Evolutionary conservation across 2,888 invertebrate genomes (phyloP).

Genomic region (Eupithecia subumbrata): DNA sequence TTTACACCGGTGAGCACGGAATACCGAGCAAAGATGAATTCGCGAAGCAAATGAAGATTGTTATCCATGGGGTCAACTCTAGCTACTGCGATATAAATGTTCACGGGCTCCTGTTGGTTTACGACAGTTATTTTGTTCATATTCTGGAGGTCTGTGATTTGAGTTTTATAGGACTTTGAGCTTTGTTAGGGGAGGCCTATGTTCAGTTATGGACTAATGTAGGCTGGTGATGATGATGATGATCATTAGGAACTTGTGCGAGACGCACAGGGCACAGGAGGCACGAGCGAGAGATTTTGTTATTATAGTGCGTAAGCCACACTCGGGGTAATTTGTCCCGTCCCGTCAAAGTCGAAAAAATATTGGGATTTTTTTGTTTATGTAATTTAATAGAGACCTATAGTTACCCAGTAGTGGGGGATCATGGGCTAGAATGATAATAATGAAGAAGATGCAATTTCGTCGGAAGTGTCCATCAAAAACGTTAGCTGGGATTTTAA

Average conservation of each 20-base stretch:
- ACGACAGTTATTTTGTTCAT: constrained; percentile 80
- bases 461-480: neutral
- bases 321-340: no score
- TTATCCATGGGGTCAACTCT: constrained; percentile 66
- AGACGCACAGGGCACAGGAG: neutral
- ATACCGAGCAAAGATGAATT: constrained; percentile 63
- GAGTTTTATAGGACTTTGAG: neutral
- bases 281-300: neutral
- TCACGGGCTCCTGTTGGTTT: constrained; percentile 75
- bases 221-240: neutral
- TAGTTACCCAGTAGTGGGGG: neutral
- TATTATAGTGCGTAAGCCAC: no score
- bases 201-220: neutral
- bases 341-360: no score
- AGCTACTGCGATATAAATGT: constrained; percentile 74
- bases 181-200: neutral
- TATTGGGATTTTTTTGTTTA: no score
- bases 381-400: neutral
- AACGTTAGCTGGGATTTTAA: no score
- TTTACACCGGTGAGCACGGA: constrained; percentile 76
- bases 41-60: constrained; percentile 60
- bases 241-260: neutral
- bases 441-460: neutral
- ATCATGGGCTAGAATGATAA: neutral
- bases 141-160: constrained; percentile 74